These are phyloP conservation scores for Drosophila cracens DNA, from an alignment of 2,888 invertebrate genomes.

Conservation along the genomic window DNA sequence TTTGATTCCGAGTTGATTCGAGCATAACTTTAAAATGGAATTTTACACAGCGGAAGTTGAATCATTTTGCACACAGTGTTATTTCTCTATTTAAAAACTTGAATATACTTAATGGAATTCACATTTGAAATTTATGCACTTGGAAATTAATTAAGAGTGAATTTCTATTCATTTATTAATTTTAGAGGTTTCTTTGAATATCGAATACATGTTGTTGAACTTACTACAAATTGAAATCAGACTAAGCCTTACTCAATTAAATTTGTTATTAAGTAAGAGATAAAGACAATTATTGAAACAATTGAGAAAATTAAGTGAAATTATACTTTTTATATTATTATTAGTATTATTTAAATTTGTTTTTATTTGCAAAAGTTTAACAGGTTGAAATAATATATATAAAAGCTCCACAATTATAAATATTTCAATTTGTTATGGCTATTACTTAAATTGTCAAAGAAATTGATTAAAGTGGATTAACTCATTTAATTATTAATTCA, in stretches of 20 bases:
- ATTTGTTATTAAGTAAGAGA: neutral
- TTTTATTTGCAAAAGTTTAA: neutral
- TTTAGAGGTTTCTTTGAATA: neutral
- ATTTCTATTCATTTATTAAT: neutral
- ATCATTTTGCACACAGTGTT: slow-evolving; percentile 46
- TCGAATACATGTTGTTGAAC: neutral
- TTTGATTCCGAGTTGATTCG: slow-evolving; percentile 58
- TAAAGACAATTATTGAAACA: neutral
- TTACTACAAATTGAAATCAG: neutral
- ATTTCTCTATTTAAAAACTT: neutral
- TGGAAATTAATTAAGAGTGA: neutral
- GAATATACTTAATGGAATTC: neutral
- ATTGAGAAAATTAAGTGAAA: neutral
- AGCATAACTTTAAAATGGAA: slow-evolving; percentile 53
- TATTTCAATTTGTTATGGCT: neutral
- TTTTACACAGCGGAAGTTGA: slow-evolving; percentile 65
- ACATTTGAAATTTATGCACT: neutral
- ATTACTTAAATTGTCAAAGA: neutral
- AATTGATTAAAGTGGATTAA: neutral
- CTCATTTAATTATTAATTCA: neutral
- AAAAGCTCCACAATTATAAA: neutral
- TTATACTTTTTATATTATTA: neutral
- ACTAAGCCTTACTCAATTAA: neutral
- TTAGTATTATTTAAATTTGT: neutral
- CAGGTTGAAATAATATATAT: neutral